Evolutionary conservation across 2,888 invertebrate species (phyloP), one percentile per base, ranked within the genome.

Genomic region (Temnothorax unifasciatus): DNA sequence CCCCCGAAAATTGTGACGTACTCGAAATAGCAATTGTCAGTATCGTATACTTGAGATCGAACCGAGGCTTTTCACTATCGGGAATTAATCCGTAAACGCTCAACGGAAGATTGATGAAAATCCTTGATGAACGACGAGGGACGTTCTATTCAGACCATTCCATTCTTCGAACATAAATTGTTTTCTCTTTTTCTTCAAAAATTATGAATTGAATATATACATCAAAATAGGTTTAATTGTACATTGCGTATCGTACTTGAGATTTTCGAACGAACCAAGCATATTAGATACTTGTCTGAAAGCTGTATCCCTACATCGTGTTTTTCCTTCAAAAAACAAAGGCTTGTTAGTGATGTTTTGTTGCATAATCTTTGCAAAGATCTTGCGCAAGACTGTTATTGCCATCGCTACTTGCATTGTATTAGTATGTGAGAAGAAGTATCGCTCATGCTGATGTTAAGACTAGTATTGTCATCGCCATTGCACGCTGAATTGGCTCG

Each of bases 401-500:
- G 44, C 8, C 63, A 15, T 34, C 47, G 9, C 5, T 74, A 34
- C n/a, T 34, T 47, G 81, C 85, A 86, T 84, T 86, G 86, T 86
- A 87, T 86, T 85, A 86, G 87, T 85, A 44, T 79, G 86, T 84
- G 85, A 81, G 86, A 74, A 76, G 73, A 84, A 86, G 76, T 81
- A 82, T 63, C 66, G 75, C 15, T 63, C 54, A 41, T 47, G 21
- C 52, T 66, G 57, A 21, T 77, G 15, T 69, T 76, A 73, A 69
- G 21, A 64, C 64, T 82, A 61, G 71, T 84, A 87, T 87, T 87
- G 87, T 84, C 87, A 83, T 87, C 85, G 82, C 59, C 82, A 75
- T 68, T 82, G 87, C 79, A 59, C 64, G 74, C 85, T 82, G 79
- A 76, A 89, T 85, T 81, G 84, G 54, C 13, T 75, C 52, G 64